Percentiles rank a stretch among this genome's conserved stretches.
phyloP scores from a whole-genome alignment of 1,140 invertebrate species.

The Anoplolepis gracilipes region DNA sequence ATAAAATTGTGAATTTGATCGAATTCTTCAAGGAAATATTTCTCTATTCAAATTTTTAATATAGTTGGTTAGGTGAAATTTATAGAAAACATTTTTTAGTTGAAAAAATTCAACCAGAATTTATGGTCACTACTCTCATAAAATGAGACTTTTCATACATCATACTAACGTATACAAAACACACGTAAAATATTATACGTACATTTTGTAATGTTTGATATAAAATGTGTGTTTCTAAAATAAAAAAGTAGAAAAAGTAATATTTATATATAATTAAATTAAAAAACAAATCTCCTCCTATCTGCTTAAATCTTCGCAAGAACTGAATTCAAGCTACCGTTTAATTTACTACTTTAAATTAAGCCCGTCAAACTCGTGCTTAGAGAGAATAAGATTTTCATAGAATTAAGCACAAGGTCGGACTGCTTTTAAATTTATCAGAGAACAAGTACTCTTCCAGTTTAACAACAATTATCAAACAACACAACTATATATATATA shows the following conservation, averaged over 20 bases:
- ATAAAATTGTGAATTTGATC: not conserved
- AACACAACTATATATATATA: not conserved
- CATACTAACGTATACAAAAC: not conserved
- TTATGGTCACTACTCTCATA: not conserved
- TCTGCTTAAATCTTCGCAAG: not conserved
- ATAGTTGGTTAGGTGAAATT: not conserved
- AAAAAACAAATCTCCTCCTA: not conserved
- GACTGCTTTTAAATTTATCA: not conserved
- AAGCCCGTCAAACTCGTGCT: not conserved
- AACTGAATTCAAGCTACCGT: not conserved
- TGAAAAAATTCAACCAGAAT: not conserved
- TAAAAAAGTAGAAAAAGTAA: slow-evolving; percentile 3
- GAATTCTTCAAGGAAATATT: not conserved
- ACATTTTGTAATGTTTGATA: not conserved
- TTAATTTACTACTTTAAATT: slow-evolving; percentile 12
- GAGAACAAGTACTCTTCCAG: not conserved
- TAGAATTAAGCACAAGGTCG: not conserved
- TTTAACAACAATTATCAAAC: not conserved
- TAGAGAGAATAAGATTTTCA: slow-evolving; percentile 13
- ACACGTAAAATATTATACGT: not conserved
- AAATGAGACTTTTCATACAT: not conserved
- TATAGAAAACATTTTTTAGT: not conserved
- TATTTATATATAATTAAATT: not conserved
- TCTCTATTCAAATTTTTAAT: not conserved
- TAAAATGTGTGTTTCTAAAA: slow-evolving; percentile 7